phyloP scores from a whole-genome alignment of 2,113 vertebrate genomes.

The Vimba vimba region DNA sequence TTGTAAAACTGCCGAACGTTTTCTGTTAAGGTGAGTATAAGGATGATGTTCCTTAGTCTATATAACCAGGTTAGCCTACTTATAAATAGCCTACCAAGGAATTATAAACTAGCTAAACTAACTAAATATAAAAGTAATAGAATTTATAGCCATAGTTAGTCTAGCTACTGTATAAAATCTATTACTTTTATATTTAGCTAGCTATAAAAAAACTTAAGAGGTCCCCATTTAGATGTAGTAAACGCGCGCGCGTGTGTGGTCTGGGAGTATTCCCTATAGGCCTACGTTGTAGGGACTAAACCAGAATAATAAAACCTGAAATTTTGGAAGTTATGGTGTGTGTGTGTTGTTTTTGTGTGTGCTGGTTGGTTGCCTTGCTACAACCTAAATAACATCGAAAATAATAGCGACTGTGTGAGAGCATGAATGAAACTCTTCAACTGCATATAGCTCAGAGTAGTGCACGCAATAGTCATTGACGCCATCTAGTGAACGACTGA shows the following conservation, averaged over 20 bases:
- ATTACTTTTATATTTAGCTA: too few relatives aligned
- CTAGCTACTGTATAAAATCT: background rate
- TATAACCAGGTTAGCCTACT: background rate
- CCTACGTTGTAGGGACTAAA: too few relatives aligned
- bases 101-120: background rate
- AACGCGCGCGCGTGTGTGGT: background rate
- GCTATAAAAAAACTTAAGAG: background rate
- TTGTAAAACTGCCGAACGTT: background rate
- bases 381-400: background rate
- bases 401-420: background rate
- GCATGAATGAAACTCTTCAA: background rate
- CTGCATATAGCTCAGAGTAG: background rate
- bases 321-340: too few relatives aligned
- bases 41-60: background rate
- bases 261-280: too few relatives aligned
- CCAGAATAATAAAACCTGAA: too few relatives aligned
- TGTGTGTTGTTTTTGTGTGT: background rate
- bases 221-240: background rate
- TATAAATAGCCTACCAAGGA: background rate
- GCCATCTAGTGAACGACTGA: constrained; percentile 33
- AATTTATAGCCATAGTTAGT: background rate
- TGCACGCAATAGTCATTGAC: constrained; percentile 17
- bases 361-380: background rate
- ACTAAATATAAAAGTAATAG: background rate
- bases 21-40: background rate